Evolutionary conservation across 2,113 vertebrate genomes (phyloP).

Genomic region (Lepidothrix coronata): DNA sequence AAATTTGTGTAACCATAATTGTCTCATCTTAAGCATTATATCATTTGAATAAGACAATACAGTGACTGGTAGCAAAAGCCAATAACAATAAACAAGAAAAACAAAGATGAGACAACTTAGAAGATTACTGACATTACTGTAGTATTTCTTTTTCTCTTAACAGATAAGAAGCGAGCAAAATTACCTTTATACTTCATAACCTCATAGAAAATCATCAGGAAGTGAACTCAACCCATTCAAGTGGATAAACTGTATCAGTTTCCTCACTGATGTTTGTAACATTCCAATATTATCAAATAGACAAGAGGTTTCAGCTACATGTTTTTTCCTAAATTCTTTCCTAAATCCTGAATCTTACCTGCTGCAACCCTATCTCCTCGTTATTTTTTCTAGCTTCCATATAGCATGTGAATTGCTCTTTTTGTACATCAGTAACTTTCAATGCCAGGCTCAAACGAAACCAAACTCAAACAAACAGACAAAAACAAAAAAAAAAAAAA

Average conservation of each 20-base stretch:
- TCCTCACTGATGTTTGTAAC: not conserved
- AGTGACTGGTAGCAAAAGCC: not conserved
- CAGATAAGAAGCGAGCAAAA: not conserved
- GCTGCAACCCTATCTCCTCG: not conserved
- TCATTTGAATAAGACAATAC: not conserved
- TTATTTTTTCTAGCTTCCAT: not conserved
- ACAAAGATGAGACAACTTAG: not conserved
- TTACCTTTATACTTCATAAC: not conserved
- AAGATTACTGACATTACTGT: not conserved
- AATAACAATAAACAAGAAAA: not conserved
- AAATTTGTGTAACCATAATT: not conserved
- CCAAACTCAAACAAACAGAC: fast-evolving
- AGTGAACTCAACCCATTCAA: not conserved
- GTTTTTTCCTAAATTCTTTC: not conserved
- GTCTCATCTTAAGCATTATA: not conserved
- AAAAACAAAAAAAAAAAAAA: not conserved
- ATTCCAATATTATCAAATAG: not conserved
- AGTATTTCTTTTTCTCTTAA: not conserved
- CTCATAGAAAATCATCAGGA: not conserved
- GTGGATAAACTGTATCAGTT: not conserved
- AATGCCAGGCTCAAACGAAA: not conserved
- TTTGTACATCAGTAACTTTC: not conserved
- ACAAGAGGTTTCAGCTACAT: not conserved
- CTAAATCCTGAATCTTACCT: not conserved
- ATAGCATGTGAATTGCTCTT: not conserved